Evolutionary conservation across 2,113 vertebrate species (phyloP), one percentile per base, ranked within the genome.

Genomic region (Phylloscopus trochiloides): DNA sequence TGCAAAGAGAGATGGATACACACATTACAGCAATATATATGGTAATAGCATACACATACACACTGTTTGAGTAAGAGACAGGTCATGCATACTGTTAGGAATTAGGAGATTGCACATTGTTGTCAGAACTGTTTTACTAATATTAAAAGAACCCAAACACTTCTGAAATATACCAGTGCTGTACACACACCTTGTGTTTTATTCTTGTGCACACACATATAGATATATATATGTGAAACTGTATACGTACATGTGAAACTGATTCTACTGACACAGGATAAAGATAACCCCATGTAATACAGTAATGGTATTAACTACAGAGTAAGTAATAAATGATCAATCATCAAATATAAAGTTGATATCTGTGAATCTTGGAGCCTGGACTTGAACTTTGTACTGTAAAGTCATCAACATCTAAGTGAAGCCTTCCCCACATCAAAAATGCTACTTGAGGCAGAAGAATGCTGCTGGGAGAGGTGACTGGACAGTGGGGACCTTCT

Each of bases 391-490:
- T 94, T 78, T 42, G 50, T 6, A 7, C 14, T 78, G 8, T 25
- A 38, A 90, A 62, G 15, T 29, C 17, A 45, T 28, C 17, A 38
- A 32, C 13, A 34, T 8, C 6, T 48, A 57, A 80, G n/a, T 8
- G 26, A 78, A 88, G 40, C 19, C 36, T 63, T 75, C 40, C 4
- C 26, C 5, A 3, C 20, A 29, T 8, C 12, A 48, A 50, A 77
- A 85, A 43, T 9, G 7, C 14, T 62, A 2, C 47, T 12, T 38
- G 42, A 79, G 45, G 34, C 50, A 55, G 71, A 14, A 75, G 51
- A 50, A 31, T 6, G 34, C 5, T 0, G 0, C 47, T 51, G 47
- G 47, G 59, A 88, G 48, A 38, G 13, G 17, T 3, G 12, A 43
- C 17, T 50, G 55, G 68, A 76, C 18, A 57, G 52, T 21, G 9